Base-by-base conservation (phyloP, 2,113 vertebrate species). In the Notechis scutatus region DNA sequence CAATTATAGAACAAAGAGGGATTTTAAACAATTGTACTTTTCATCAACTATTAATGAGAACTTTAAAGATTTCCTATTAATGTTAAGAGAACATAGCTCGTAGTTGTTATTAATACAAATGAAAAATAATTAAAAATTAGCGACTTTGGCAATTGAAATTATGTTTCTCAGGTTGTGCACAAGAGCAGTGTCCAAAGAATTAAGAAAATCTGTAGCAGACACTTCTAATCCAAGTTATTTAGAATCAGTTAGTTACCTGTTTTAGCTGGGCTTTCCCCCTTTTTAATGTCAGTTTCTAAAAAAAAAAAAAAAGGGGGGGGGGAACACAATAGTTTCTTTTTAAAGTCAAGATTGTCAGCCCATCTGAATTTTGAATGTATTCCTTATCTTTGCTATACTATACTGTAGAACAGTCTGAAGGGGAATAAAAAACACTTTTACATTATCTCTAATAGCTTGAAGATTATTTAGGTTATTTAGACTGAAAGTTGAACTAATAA, bases 201-300 rank as follows among this genome's bases (percentile, higher is more conserved):
- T 64, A 64, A 39, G 11, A 54, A 50, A 54, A 7, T 11, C 55
- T 69, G 11, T 45, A 91, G 24, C 9, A 87, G 26, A 39, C 24
- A 50, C 39, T 50, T 87, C 29, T 47, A 42, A 26, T 15, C 6
- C 29, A 15, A 57, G 5, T 69, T 92, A 29, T 11, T 42, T 47
- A 57, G 23, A 87, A 64, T 24, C 8, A 74, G 12, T 86, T 42
- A 59, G 42, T 91, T 95, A 95, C 50, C 90, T 96, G 90, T 8
- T 93, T 95, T 94, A 89, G 91, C 15, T 52, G 10, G 85, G 24
- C 92, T 96, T 87, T 94, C 91, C 89, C 94, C 24, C 93, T 91
- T 97, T 95, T 96, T 54, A 0, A 55, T 92, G 61, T 92, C 87
- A 94, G 18, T 69, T 91, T 94, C 92, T 97, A 21, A 85, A 10